Evolutionary conservation across 2,113 vertebrate species (phyloP).

Genomic region (Atlantisia rogersi): DNA sequence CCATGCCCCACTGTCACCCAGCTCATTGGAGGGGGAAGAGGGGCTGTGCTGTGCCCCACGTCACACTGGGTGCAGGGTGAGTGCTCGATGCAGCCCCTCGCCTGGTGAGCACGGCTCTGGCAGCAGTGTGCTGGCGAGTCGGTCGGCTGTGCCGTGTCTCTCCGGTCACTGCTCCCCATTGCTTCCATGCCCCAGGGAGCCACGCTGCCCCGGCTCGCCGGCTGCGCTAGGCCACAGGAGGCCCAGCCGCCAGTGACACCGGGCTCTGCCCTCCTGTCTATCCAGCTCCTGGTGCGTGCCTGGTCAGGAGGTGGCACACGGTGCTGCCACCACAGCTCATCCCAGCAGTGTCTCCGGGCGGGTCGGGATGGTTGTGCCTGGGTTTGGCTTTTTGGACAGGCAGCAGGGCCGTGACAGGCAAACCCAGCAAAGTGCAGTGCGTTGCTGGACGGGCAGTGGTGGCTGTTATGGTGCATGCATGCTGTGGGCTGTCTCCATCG

Average conservation of each 20-base stretch:
- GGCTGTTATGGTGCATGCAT: fast-evolving
- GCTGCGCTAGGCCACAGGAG: neutral
- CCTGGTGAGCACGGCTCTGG: fast-evolving
- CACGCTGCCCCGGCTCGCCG: neutral
- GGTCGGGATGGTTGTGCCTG: neutral
- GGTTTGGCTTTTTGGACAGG: fast-evolving
- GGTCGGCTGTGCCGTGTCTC: neutral
- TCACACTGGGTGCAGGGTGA: neutral
- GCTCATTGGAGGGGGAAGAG: neutral
- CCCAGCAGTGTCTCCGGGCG: fast-evolving
- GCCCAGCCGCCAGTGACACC: neutral
- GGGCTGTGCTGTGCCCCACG: fast-evolving
- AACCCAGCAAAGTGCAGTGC: fast-evolving
- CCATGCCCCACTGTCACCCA: fast-evolving
- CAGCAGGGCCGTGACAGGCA: neutral
- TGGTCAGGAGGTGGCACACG: neutral
- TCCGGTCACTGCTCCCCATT: fast-evolving
- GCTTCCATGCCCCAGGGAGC: neutral
- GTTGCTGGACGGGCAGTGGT: neutral
- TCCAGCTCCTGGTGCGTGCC: neutral
- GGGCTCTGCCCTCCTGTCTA: neutral
- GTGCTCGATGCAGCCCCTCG: neutral
- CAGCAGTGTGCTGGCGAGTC: neutral
- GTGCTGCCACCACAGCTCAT: neutral
- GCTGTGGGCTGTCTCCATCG: fast-evolving